phyloP scores from a whole-genome alignment of 2,888 invertebrate species.

The Agrenia bidenticulata region DNA sequence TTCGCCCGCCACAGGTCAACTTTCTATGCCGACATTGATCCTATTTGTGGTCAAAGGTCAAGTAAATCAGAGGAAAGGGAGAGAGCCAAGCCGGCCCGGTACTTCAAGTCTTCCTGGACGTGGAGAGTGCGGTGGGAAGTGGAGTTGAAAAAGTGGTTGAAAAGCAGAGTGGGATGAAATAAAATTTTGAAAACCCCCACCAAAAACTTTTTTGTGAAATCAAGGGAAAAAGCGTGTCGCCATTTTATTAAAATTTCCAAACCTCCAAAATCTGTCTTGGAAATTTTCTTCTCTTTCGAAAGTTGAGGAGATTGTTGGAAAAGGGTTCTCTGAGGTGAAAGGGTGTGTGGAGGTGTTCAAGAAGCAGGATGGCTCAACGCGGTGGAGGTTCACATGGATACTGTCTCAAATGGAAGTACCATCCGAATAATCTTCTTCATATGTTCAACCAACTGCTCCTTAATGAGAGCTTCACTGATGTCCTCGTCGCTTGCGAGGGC shows the following conservation, averaged over 20 bases:
- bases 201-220: constrained; percentile 47
- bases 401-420: constrained; percentile 51
- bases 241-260: constrained; percentile 46
- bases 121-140: not conserved
- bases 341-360: not conserved
- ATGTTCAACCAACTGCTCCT: constrained; percentile 64
- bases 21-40: not conserved
- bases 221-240: constrained; percentile 44
- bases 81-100: constrained; percentile 8
- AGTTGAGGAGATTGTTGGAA: not conserved
- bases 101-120: constrained; percentile 14
- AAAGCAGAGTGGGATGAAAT: constrained; percentile 8
- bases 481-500: constrained; percentile 84
- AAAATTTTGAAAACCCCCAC: constrained; percentile 50
- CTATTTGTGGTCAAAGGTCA: constrained; percentile 10
- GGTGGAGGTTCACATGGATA: constrained; percentile 49
- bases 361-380: constrained; percentile 42
- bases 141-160: constrained; percentile 4
- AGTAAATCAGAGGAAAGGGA: not conserved
- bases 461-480: constrained; percentile 84
- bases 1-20: constrained; percentile 31
- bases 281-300: not conserved
- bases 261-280: constrained; percentile 8
- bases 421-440: constrained; percentile 66
- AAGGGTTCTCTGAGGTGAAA: not conserved